Base-by-base conservation (phyloP, 2,113 vertebrate genomes). In the Indicator indicator region DNA sequence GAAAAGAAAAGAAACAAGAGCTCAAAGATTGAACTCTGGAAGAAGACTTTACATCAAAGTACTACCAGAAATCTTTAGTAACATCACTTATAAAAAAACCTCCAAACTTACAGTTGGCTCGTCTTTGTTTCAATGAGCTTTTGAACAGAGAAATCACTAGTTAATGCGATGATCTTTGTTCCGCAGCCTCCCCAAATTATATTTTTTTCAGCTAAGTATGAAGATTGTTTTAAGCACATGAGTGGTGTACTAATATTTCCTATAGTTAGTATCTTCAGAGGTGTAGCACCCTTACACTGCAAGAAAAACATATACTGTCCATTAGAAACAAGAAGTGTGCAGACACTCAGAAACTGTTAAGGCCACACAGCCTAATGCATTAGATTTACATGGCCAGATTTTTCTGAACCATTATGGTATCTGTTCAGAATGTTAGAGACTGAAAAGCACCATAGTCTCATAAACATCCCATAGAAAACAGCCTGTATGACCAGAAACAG, bases 101-200 rank as follows among this genome's bases (percentile, higher is more conserved):
- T 6, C 14, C 42, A 79, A 92, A 98, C 99, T 99, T 95, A 99
- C 99, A 97, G 96, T 27, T 97, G 95, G 89, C 86, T 98, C 21
- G 97, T 97, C 89, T 97, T 98, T 17, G 99, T 99, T 97, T 99
- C 98, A 90, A 99, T 98, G 72, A 95, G 97, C 82, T 97, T 99
- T 87, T 98, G 97, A 95, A 99, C 95, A 54, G 97, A 97, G 78
- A 99, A 98, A 78, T 99, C 98, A 71, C 89, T 97, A 4, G 97
- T 97, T 83, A 99, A 97, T 11, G 98, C 98, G 91, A 99, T 95
- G 87, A 99, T 95, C 88, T 97, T 98, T 87, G 98, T 98, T 48
- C 99, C 99, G 93, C 99, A 99, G 93, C 98, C 98, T 63, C 98
- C 99, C 99, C 99, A 99, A 85, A 98, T 95, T 1, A 86, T 75